Percentiles rank a stretch among this genome's conserved stretches.
Evolutionary conservation across 1,140 invertebrate genomes (phyloP).

Genomic region (Ceratosolen fusciceps): DNA sequence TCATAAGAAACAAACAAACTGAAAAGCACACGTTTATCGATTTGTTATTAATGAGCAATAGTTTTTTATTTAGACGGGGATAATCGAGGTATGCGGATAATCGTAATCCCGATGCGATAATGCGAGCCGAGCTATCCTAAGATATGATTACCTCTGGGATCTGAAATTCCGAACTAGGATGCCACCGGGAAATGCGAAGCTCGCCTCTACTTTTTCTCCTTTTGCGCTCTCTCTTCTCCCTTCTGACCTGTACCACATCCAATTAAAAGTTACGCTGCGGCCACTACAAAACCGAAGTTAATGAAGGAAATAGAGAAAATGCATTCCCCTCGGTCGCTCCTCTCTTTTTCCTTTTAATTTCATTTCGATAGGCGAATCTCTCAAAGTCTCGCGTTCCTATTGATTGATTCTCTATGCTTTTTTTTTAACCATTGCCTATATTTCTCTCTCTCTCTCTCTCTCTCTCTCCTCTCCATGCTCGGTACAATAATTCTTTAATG

Average conservation of each 20-base stretch:
- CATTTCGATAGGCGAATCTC: not conserved
- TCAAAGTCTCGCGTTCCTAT: not conserved
- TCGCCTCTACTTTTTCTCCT: constrained; percentile 43
- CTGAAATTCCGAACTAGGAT: constrained; percentile 48
- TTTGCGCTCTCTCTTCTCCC: too few species aligned
- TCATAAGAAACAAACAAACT: too few species aligned
- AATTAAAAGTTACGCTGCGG: constrained; percentile 69
- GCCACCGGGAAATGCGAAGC: constrained; percentile 68
- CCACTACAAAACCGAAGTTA: constrained; percentile 61
- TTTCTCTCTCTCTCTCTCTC: not conserved
- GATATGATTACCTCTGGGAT: constrained; percentile 50
- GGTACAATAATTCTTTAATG: not conserved
- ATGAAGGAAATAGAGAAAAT: constrained; percentile 69
- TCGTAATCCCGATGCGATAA: not conserved
- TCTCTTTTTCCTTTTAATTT: constrained; percentile 10
- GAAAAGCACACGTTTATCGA: too few species aligned
- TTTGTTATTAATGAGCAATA: too few species aligned
- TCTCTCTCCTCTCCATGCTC: not conserved
- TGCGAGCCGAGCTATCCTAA: constrained; percentile 60
- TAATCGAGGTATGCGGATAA: too few species aligned
- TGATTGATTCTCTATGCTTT: constrained; percentile 27
- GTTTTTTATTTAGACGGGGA: too few species aligned
- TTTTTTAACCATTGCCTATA: not conserved
- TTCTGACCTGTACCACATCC: constrained; percentile 62
- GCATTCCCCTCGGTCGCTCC: constrained; percentile 24